Conservation (phyloP, 1,140 invertebrate genomes). For the Cydia amplana region DNA sequence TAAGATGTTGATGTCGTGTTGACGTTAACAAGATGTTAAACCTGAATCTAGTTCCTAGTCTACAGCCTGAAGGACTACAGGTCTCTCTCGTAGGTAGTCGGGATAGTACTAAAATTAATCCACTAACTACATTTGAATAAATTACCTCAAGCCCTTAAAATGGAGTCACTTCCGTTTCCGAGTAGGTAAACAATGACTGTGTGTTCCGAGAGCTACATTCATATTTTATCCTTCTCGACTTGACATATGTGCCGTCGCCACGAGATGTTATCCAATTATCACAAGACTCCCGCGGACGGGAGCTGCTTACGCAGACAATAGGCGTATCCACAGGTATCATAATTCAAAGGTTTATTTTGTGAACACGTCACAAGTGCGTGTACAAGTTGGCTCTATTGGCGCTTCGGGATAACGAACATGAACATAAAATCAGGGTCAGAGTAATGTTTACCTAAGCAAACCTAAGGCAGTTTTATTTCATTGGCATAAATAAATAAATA, state of each 20-base stretch:
- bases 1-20: too few species aligned
- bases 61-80: too few species aligned
- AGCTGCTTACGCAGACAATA: constrained; percentile 13
- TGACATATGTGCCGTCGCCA: not conserved
- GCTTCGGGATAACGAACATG: not conserved
- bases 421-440: too few species aligned
- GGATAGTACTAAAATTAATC: not conserved
- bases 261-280: constrained; percentile 19
- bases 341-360: not conserved
- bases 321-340: constrained; percentile 1
- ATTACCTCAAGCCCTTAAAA: not conserved
- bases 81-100: too few species aligned
- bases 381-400: not conserved
- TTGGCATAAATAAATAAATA: too few species aligned
- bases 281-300: not conserved
- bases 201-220: constrained; percentile 1
- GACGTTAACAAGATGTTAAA: too few species aligned
- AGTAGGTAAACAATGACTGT: constrained; percentile 3
- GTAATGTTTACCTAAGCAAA: too few species aligned
- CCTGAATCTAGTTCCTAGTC: too few species aligned
- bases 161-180: constrained; percentile 4
- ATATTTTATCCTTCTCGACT: constrained; percentile 15
- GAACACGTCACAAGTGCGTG: not conserved
- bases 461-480: too few species aligned
- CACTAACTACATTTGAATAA: constrained; percentile 10